These are phyloP conservation scores for Amblyjoppa proteus DNA, from an alignment of 2,888 invertebrate species.

Conservation along the genomic window DNA sequence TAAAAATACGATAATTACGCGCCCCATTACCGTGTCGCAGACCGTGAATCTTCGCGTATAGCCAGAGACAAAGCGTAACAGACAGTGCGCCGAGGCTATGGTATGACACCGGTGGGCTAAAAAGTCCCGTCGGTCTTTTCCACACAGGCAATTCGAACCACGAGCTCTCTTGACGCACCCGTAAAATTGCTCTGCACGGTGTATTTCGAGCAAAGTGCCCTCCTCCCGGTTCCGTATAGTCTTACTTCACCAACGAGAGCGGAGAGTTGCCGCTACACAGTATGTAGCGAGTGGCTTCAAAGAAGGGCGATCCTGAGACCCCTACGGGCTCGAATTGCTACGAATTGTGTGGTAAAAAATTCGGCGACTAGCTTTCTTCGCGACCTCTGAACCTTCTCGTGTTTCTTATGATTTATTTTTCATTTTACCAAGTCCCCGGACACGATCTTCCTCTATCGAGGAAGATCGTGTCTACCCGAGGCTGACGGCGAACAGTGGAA, in stretches of 20 bases:
- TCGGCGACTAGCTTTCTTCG: slow-evolving; percentile 5
- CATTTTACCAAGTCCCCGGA: background rate
- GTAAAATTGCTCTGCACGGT: slow-evolving; percentile 67
- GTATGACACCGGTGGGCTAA: slow-evolving; percentile 54
- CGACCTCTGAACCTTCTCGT: slow-evolving; percentile 18
- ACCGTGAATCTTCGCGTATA: slow-evolving; percentile 61
- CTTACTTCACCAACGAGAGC: slow-evolving; percentile 17
- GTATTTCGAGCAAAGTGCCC: slow-evolving; percentile 66
- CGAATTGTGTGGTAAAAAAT: slow-evolving; percentile 34
- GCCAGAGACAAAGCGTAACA: slow-evolving; percentile 64
- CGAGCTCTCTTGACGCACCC: slow-evolving; percentile 61
- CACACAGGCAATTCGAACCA: slow-evolving; percentile 28
- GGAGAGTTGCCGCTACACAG: background rate
- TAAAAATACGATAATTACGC: slow-evolving; percentile 67
- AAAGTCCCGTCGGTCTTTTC: slow-evolving; percentile 57
- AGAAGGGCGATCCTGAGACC: slow-evolving; percentile 30
- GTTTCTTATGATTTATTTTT: slow-evolving; percentile 7
- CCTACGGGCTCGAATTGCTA: slow-evolving; percentile 33
- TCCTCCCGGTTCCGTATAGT: slow-evolving; percentile 42
- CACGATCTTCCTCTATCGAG: too few relatives aligned
- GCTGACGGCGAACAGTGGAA: background rate
- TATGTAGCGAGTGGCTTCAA: background rate
- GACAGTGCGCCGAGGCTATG: slow-evolving; percentile 25
- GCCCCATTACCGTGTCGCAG: slow-evolving; percentile 64
- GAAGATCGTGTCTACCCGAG: background rate